Percentiles rank a stretch among this genome's conserved stretches.
These are phyloP conservation scores for Eupeodes corollae DNA, from an alignment of 1,140 invertebrate genomes.

Conservation along the genomic window DNA sequence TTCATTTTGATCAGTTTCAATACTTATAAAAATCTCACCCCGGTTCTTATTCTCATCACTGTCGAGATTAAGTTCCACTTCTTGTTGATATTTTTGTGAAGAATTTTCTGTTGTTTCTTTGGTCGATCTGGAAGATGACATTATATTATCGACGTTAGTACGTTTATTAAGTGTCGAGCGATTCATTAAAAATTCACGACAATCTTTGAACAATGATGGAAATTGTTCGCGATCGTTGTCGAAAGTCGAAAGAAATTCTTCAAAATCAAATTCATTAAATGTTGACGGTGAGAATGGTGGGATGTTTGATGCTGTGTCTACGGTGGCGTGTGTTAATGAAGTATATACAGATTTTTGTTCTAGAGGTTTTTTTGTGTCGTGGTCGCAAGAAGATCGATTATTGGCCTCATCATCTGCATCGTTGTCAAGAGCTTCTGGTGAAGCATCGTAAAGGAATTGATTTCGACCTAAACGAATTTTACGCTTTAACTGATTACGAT, in stretches of 20 bases:
- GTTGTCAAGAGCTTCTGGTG: conserved; percentile 24
- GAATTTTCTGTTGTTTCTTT: not conserved
- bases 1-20: conserved; percentile 32
- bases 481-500: conserved; percentile 28
- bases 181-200: conserved; percentile 33
- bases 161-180: conserved; percentile 28
- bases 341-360: not conserved
- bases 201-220: conserved; percentile 35
- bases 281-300: conserved; percentile 16
- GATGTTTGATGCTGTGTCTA: conserved; percentile 14
- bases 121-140: conserved; percentile 2
- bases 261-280: conserved; percentile 39
- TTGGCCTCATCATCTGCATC: conserved; percentile 24
- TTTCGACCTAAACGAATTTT: conserved; percentile 34
- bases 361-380: conserved; percentile 17
- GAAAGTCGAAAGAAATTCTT: conserved; percentile 43
- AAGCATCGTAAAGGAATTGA: conserved; percentile 33
- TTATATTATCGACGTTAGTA: conserved; percentile 7
- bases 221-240: conserved; percentile 39
- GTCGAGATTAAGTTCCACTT: not conserved
- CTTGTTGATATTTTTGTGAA: not conserved
- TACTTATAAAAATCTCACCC: conserved; percentile 32
- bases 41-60: conserved; percentile 23
- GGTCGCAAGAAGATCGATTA: conserved; percentile 21
- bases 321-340: conserved; percentile 14